phyloP scores from a whole-genome alignment of 1,140 invertebrate species.

The Cepaea nemoralis region DNA sequence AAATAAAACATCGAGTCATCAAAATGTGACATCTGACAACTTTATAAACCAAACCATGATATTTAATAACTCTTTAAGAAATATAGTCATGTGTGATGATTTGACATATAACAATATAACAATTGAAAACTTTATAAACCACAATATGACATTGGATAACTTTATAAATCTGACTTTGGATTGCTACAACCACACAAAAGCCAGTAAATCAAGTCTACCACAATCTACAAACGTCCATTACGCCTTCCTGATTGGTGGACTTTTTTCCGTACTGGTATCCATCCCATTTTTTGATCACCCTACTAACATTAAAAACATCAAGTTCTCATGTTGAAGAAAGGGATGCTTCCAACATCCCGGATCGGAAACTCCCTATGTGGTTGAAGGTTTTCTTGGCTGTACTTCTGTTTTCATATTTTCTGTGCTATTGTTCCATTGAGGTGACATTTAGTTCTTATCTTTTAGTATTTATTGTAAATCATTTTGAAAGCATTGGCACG shows the following conservation, averaged over 20 bases:
- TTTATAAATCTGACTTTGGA: not conserved
- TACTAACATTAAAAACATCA: not conserved
- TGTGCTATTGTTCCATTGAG: conserved; percentile 51
- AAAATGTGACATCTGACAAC: no score
- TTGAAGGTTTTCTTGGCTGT: conserved; percentile 39
- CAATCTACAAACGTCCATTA: conserved; percentile 28
- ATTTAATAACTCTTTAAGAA: no score
- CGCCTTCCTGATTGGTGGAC: conserved; percentile 39
- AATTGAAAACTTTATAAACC: no score
- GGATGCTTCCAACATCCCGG: not conserved
- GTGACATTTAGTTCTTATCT: conserved; percentile 50
- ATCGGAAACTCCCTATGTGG: conserved; percentile 15
- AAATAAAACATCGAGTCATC: not conserved
- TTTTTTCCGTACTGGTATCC: conserved; percentile 21
- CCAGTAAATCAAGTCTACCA: not conserved
- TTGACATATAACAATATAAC: no score
- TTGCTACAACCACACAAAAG: not conserved
- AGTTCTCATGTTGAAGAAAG: not conserved
- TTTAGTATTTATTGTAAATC: conserved; percentile 47
- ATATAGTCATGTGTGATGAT: no score
- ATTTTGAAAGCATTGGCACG: conserved; percentile 3
- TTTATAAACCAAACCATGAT: no score
- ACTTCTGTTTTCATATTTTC: conserved; percentile 19
- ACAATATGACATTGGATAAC: not conserved
- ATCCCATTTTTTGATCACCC: conserved; percentile 21